Evolutionary conservation across 2,113 vertebrate genomes (phyloP).

Genomic region (Tyrannus savana): DNA sequence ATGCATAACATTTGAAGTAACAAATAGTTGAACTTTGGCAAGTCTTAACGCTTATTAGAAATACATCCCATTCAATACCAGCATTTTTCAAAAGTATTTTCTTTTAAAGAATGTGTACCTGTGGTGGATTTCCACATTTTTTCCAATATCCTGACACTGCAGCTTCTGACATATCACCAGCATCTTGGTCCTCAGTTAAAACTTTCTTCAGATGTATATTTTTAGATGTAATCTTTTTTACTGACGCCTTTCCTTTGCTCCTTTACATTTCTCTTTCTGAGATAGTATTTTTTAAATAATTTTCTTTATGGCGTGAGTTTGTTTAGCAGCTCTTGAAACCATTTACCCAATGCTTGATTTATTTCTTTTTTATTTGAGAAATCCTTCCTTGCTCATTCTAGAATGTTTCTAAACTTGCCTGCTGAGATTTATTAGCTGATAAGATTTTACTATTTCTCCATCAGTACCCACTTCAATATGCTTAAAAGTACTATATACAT

Average conservation of each 20-base stretch:
- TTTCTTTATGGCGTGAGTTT: background rate
- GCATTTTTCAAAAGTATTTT: background rate
- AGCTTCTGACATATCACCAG: background rate
- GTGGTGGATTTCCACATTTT: background rate
- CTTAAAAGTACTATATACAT: background rate
- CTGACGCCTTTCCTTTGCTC: background rate
- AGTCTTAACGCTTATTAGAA: background rate
- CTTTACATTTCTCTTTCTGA: background rate
- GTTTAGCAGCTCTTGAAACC: background rate
- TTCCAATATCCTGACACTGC: background rate
- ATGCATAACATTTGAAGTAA: background rate
- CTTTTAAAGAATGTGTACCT: background rate
- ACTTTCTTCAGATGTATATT: background rate
- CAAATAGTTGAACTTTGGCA: background rate
- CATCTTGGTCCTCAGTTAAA: background rate
- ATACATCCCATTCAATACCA: background rate
- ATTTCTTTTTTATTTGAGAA: background rate
- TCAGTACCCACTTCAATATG: background rate
- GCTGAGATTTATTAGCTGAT: background rate
- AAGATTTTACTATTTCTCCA: background rate
- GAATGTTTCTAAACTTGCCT: background rate
- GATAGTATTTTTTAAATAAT: background rate
- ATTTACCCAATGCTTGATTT: background rate
- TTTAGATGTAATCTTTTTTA: background rate
- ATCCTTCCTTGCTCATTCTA: background rate